Evolutionary conservation across 1,140 invertebrate genomes (phyloP).

Genomic region (Zelostemma sp.): DNA sequence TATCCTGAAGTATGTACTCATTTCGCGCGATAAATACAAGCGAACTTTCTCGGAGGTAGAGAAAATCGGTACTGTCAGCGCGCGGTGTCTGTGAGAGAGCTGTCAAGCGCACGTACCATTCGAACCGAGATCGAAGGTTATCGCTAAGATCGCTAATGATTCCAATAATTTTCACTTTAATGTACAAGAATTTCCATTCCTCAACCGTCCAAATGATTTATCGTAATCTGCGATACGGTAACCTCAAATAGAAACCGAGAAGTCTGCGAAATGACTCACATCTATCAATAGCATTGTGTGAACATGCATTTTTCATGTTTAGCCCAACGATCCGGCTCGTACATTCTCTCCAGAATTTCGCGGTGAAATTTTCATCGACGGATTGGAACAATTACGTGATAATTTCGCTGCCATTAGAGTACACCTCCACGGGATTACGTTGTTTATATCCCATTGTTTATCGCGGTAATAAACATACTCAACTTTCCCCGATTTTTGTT

Average conservation of each 20-base stretch:
- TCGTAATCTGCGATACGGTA: slow-evolving; percentile 2
- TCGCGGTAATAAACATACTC: no score
- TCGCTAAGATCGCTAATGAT: slow-evolving; percentile 52
- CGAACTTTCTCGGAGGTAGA: slow-evolving; percentile 48
- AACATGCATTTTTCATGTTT: background rate
- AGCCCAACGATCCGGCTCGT: no score
- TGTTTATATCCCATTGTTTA: no score
- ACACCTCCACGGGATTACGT: no score
- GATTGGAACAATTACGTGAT: no score
- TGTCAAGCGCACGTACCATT: slow-evolving; percentile 44
- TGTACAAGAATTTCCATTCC: slow-evolving; percentile 27
- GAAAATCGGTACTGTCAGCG: slow-evolving; percentile 48
- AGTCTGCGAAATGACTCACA: background rate
- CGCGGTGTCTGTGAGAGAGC: slow-evolving; percentile 29
- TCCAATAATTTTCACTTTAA: slow-evolving; percentile 54
- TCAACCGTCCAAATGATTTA: slow-evolving; percentile 30
- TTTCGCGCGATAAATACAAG: slow-evolving; percentile 54
- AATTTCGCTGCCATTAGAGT: no score
- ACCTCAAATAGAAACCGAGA: slow-evolving; percentile 3
- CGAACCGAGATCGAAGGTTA: slow-evolving; percentile 51
- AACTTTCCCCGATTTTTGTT: no score
- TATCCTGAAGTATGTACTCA: slow-evolving; percentile 37
- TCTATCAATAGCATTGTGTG: background rate
- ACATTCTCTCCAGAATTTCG: background rate
- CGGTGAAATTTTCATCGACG: background rate